phyloP scores from a whole-genome alignment of 1,140 invertebrate species.

The Zaprionus kolodkinae region DNA sequence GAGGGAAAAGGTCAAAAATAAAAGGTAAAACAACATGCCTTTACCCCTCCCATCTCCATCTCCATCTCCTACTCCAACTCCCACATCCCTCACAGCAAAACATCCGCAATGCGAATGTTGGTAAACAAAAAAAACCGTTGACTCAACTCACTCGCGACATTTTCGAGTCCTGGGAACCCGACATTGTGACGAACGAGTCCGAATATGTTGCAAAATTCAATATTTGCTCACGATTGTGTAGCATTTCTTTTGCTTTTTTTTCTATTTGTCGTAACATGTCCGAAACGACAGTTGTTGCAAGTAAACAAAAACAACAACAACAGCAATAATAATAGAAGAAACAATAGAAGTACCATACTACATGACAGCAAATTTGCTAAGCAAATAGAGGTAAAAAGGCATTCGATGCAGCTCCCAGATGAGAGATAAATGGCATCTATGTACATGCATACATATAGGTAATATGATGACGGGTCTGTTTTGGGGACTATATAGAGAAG shows the following conservation, averaged over 20 bases:
- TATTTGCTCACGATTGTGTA: conserved; percentile 84
- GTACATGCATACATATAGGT: not conserved
- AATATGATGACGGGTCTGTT: not conserved
- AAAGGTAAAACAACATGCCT: conserved; percentile 25
- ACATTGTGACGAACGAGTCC: conserved; percentile 74
- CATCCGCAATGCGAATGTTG: conserved; percentile 56
- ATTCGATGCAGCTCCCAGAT: conserved; percentile 63
- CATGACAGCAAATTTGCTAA: conserved; percentile 50
- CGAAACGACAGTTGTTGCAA: conserved; percentile 63
- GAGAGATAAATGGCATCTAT: conserved; percentile 20
- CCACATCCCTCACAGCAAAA: not conserved
- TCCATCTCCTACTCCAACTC: not conserved
- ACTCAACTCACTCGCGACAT: conserved; percentile 72
- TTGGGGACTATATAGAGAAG: not conserved
- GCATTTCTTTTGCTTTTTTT: conserved; percentile 57
- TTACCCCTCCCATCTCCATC: conserved; percentile 13
- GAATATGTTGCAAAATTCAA: conserved; percentile 84
- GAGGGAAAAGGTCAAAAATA: not conserved
- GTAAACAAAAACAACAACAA: conserved; percentile 60
- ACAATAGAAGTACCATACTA: conserved; percentile 35
- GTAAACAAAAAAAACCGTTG: conserved; percentile 78
- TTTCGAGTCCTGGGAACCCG: conserved; percentile 18
- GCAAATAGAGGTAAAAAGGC: conserved; percentile 78
- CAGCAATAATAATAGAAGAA: conserved; percentile 41
- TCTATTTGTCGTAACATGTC: conserved; percentile 32